A percentile compares a stretch with the other conserved stretches of the same genome.
Evolutionary conservation across 2,888 invertebrate genomes (phyloP).

Genomic region (Trichopoda pennipes): DNA sequence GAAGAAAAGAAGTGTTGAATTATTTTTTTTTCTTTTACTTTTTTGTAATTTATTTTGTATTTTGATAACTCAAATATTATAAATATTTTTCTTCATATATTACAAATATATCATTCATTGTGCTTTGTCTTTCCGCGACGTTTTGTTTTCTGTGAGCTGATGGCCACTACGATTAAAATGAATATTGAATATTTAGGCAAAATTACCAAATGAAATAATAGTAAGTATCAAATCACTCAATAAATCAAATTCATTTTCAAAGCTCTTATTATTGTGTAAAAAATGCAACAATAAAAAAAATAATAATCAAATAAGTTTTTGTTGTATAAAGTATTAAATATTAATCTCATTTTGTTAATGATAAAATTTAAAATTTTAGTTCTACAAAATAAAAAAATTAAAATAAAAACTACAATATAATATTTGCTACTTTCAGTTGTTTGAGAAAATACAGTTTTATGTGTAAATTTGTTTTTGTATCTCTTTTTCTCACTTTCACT

Average conservation of each 20-base stretch:
- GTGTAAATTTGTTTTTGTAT: slow-evolving; percentile 42
- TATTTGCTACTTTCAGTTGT: slow-evolving; percentile 38
- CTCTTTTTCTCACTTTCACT: slow-evolving; percentile 48
- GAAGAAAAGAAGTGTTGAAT: not conserved
- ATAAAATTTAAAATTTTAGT: slow-evolving; percentile 27
- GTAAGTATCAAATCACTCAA: slow-evolving; percentile 78
- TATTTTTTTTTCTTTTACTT: not conserved
- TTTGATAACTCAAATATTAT: slow-evolving; percentile 57
- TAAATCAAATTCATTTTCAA: slow-evolving; percentile 57
- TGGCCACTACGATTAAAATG: slow-evolving; percentile 79
- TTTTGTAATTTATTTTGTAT: slow-evolving; percentile 49
- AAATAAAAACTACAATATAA: slow-evolving; percentile 17
- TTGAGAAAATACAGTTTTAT: slow-evolving; percentile 28
- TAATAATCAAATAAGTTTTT: slow-evolving; percentile 33
- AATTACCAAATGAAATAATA: slow-evolving; percentile 75
- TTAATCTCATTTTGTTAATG: slow-evolving; percentile 27
- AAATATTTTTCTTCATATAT: slow-evolving; percentile 76
- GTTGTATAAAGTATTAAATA: slow-evolving; percentile 37
- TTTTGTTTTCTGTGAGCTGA: slow-evolving; percentile 79
- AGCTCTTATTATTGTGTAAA: slow-evolving; percentile 43
- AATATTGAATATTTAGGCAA: slow-evolving; percentile 77
- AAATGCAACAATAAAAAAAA: slow-evolving; percentile 12
- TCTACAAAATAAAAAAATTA: not conserved
- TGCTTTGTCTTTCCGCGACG: slow-evolving; percentile 82
- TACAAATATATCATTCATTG: slow-evolving; percentile 76